phyloP scores from a whole-genome alignment of 2,113 vertebrate species.

The Heterocephalus glaber region DNA sequence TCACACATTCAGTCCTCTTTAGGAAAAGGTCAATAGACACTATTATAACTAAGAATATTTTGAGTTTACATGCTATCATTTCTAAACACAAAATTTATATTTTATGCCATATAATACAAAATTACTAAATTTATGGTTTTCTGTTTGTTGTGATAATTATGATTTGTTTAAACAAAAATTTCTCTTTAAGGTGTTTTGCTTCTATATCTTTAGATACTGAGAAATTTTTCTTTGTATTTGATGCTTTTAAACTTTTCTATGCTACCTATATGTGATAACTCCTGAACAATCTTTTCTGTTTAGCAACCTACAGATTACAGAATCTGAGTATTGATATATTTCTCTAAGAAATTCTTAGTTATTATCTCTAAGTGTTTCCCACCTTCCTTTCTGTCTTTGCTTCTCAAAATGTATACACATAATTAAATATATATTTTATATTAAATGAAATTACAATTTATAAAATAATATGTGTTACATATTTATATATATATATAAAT shows the following conservation, averaged over 20 bases:
- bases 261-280: neutral
- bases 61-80: neutral
- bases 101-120: neutral
- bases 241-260: neutral
- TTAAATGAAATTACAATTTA: neutral
- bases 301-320: neutral
- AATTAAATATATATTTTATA: neutral
- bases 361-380: neutral
- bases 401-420: neutral
- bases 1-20: neutral
- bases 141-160: neutral
- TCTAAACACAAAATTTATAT: neutral
- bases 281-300: neutral
- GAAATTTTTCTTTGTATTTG: neutral
- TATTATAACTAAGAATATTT: neutral
- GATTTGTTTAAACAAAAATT: neutral
- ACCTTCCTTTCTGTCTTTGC: neutral
- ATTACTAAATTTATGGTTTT: neutral
- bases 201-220: neutral
- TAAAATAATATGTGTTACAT: neutral
- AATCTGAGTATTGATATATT: neutral
- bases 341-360: neutral
- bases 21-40: neutral
- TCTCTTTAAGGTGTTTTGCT: neutral
- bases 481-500: neutral